Evolutionary conservation across 2,888 invertebrate species (phyloP), one percentile per base, ranked within the genome.

Genomic region (Chrysopilus asiliformis): DNA sequence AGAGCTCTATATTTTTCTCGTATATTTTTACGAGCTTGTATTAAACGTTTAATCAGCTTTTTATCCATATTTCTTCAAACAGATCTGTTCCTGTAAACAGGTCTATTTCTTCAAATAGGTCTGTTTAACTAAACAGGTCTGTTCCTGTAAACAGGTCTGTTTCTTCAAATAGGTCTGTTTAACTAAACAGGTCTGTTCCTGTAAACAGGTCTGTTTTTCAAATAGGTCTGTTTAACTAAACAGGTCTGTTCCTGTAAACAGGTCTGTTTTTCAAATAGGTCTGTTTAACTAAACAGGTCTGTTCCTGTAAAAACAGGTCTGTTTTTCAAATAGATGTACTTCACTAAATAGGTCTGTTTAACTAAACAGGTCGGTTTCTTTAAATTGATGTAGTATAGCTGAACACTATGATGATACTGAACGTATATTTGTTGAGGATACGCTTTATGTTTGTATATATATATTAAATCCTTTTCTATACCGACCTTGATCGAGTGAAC

Each of bases 401-500:
- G 8, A 18, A 8, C n/a, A 5, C 16, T 13, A n/a, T 16, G 2
- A 16, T 5, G 25, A 15, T 9, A 17, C 22, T 22, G n/a, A 26
- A 4, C 26, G 7, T 32, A 27, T n/a, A 19, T 25, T 12, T 2
- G 4, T 32, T 5, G 2, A 10, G 8, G 4, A 22, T 32, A 6
- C 6, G 6, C 12, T 32, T 37, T 34, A 30, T 38, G 18, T 7
- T 13, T 29, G 18, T 25, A 43, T 44, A 34, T 36, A 43, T 24
- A 32, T 15, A 34, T 54, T 49, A 37, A 55, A 52, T 9, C 51
- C 50, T 43, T 48, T 48, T 16, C 53, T 40, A 43, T 55, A 57
- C 16, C 56, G 39, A 6, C 55, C 55, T 8, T 43, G 30, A 15
- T 51, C 36, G 3, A 53, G 22, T 4, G 29, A 16, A 30, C 47